phyloP scores from a whole-genome alignment of 2,888 invertebrate genomes.

The Andrena minutula region DNA sequence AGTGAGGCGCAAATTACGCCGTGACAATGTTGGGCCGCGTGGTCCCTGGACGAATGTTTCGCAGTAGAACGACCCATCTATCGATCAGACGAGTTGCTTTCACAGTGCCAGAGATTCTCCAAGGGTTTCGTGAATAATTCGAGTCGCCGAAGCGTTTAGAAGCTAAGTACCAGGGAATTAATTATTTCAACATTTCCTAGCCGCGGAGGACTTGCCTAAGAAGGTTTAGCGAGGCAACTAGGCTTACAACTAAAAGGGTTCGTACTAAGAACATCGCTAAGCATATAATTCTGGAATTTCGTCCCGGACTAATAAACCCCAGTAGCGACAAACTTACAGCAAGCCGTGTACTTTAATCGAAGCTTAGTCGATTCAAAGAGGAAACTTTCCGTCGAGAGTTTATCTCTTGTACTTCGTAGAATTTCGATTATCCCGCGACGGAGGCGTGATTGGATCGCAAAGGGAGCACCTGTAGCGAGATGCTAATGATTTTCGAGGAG shows the following conservation, averaged over 20 bases:
- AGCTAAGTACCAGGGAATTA: not conserved
- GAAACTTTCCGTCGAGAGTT: slow-evolving; percentile 13
- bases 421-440: slow-evolving; percentile 32
- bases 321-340: not conserved
- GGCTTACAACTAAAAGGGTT: not conserved
- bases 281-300: slow-evolving; percentile 10
- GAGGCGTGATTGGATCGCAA: slow-evolving; percentile 16
- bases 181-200: not conserved
- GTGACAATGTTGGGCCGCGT: too few species aligned
- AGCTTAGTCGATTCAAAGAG: slow-evolving; percentile 8
- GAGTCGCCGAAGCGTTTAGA: too few species aligned
- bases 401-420: slow-evolving; percentile 1
- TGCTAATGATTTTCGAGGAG: slow-evolving; percentile 29
- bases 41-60: too few species aligned
- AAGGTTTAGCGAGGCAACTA: not conserved
- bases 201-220: not conserved
- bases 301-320: not conserved
- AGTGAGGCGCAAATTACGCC: slow-evolving; percentile 33
- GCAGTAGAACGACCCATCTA: too few species aligned
- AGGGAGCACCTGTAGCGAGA: slow-evolving; percentile 19
- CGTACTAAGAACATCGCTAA: not conserved
- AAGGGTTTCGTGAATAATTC: too few species aligned
- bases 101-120: too few species aligned
- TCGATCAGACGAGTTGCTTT: too few species aligned
- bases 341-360: not conserved